Base-by-base conservation (phyloP, 2,797 vertebrate species). In the Lates japonicus region DNA sequence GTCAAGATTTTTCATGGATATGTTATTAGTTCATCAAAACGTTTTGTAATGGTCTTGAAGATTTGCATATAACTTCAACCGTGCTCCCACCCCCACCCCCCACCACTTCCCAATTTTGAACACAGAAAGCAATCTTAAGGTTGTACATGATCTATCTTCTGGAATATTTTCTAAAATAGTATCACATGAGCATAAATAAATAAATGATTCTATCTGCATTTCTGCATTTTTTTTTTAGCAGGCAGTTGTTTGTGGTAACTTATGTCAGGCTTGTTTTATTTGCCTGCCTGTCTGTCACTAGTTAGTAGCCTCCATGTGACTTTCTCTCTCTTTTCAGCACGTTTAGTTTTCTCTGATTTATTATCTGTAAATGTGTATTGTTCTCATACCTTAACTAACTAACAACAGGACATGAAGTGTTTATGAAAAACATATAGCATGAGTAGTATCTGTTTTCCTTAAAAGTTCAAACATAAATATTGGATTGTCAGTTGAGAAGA, bases 21-120 rank as follows among this genome's bases (percentile, higher is more conserved):
- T 69, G 13, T 54, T 54, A 14, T 67, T 3, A 31, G 5, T 70
- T 13, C 13, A 55, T 52, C 22, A 46, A 39, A 20, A 44, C 60
- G 29, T 76, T 70, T 67, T 66, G 54, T 59, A 22, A 51, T 49
- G 5, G 20, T 63, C 8, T 49, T 67, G 12, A 44, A 67, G 11
- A 46, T 80, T 76, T 70, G 9, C 31, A 41, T 25, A 33, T 51
- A 4, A 62, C 16, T 37, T 29, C 10, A 70, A 17, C 8, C 1
- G n/a, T 37, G 35, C 8, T 1, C 0, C 8, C 7, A 37, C 6
- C 10, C 73, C 25, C n/a, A 2, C 25, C 25, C 25, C 1, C 25
- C 25, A 1, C 8, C 7, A 31, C 6, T 10, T 70, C 25, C n/a
- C 51, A 13, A 59, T 19, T 11, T 41, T 76, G 1, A 66, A 52